Conservation (phyloP, 2,888 invertebrate genomes). For the Ennomos fuscantarius region DNA sequence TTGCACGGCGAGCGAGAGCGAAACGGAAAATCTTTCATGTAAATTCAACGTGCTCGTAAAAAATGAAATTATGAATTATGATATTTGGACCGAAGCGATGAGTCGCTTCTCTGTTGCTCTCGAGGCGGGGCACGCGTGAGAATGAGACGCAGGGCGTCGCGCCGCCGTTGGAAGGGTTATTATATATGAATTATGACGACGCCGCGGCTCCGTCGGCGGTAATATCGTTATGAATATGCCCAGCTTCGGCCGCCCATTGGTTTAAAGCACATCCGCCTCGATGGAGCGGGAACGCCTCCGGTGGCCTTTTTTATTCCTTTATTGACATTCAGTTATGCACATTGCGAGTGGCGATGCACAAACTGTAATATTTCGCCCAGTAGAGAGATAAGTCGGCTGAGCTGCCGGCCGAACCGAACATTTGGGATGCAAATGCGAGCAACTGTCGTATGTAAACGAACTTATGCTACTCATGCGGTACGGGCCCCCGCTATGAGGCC, state of each 20-base stretch:
- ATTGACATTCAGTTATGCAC: conserved; percentile 85
- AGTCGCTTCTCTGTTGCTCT: conserved; percentile 70
- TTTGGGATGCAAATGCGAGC: conserved; percentile 84
- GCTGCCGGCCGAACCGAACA: conserved; percentile 72
- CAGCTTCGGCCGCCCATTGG: conserved; percentile 80
- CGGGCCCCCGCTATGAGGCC: conserved; percentile 81
- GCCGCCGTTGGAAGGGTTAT: conserved; percentile 82
- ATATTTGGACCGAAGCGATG: conserved; percentile 63
- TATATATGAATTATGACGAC: conserved; percentile 86
- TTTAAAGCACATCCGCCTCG: conserved; percentile 80
- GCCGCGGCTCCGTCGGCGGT: conserved; percentile 80
- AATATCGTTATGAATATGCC: conserved; percentile 86
- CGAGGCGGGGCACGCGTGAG: conserved; percentile 50
- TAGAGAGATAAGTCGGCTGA: conserved; percentile 76
- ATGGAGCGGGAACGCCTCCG: conserved; percentile 80
- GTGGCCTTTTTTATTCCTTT: conserved; percentile 82
- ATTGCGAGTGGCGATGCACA: conserved; percentile 81
- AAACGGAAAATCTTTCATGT: conserved; percentile 62
- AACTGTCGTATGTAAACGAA: conserved; percentile 84
- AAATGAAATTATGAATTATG: conserved; percentile 84
- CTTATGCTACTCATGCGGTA: conserved; percentile 81
- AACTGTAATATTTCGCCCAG: conserved; percentile 82
- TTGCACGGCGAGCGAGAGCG: conserved; percentile 49
- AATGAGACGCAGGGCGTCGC: conserved; percentile 75
- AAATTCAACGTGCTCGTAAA: conserved; percentile 61